Evolutionary conservation across 2,888 invertebrate genomes (phyloP).

Genomic region (Ethmia dodecea): DNA sequence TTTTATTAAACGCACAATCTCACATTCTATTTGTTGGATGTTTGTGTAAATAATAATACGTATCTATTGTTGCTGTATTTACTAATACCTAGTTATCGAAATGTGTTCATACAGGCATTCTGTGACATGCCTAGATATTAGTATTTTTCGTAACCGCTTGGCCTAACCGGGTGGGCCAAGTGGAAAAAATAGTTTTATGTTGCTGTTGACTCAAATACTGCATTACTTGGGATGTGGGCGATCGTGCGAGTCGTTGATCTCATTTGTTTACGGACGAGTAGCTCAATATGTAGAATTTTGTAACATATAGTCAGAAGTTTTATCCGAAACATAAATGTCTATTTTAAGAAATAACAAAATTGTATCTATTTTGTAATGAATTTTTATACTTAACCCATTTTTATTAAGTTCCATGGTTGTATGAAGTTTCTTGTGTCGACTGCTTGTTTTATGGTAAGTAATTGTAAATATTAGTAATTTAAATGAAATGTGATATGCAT

Average conservation of each 20-base stretch:
- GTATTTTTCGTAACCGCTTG: constrained; percentile 29
- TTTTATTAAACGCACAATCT: too few relatives aligned
- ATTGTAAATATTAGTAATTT: constrained; percentile 63
- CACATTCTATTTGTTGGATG: too few relatives aligned
- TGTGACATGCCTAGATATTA: constrained; percentile 43
- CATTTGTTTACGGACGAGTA: constrained; percentile 70
- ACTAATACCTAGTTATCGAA: constrained; percentile 35
- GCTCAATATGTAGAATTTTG: constrained; percentile 68
- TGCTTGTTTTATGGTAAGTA: constrained; percentile 41
- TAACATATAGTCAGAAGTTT: constrained; percentile 49
- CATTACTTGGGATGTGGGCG: constrained; percentile 27
- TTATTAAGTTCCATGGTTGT: constrained; percentile 54
- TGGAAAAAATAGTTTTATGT: constrained; percentile 31
- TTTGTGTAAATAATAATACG: constrained; percentile 9
- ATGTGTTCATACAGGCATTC: constrained; percentile 52
- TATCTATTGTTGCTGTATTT: constrained; percentile 19
- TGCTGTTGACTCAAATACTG: constrained; percentile 34
- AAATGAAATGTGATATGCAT: constrained; percentile 68
- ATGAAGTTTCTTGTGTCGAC: constrained; percentile 55
- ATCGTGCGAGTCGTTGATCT: constrained; percentile 70
- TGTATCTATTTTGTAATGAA: constrained; percentile 70
- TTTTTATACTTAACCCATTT: constrained; percentile 65
- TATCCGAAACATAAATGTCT: constrained; percentile 58
- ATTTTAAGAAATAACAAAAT: constrained; percentile 59
- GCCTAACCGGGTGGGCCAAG: constrained; percentile 37